phyloP scores from a whole-genome alignment of 1,140 invertebrate species.

The Platorchestia sp. region DNA sequence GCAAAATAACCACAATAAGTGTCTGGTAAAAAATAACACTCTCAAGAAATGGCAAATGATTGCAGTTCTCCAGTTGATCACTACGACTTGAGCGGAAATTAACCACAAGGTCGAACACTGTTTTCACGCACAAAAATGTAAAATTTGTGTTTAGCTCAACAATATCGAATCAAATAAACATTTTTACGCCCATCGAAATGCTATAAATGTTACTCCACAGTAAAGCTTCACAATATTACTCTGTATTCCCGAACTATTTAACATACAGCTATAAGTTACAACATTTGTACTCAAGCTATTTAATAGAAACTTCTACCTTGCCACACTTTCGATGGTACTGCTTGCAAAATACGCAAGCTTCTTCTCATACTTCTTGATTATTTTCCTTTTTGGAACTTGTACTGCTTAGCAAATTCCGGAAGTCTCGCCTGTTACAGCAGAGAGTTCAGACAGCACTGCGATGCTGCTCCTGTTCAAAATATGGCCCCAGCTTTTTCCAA shows the following conservation, averaged over 20 bases:
- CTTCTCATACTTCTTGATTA: not conserved
- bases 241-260: not conserved
- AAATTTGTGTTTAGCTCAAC: too few relatives aligned
- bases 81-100: not conserved
- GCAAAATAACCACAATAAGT: too few relatives aligned
- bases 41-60: too few relatives aligned
- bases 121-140: not conserved
- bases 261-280: not conserved
- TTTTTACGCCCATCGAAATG: too few relatives aligned
- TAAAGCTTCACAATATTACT: not conserved
- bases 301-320: too few relatives aligned
- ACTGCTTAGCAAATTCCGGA: not conserved
- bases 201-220: too few relatives aligned
- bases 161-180: too few relatives aligned
- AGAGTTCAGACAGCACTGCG: too few relatives aligned
- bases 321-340: not conserved
- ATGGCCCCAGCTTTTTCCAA: not conserved
- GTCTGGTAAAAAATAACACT: too few relatives aligned
- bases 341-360: not conserved
- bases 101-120: not conserved
- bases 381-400: not conserved
- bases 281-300: too few relatives aligned
- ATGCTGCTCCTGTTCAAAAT: not conserved
- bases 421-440: not conserved
- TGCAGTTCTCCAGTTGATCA: too few relatives aligned